Percentiles rank a stretch among this genome's conserved stretches.
Evolutionary conservation across 1,140 invertebrate genomes (phyloP).

Genomic region (Triops longicaudatus): DNA sequence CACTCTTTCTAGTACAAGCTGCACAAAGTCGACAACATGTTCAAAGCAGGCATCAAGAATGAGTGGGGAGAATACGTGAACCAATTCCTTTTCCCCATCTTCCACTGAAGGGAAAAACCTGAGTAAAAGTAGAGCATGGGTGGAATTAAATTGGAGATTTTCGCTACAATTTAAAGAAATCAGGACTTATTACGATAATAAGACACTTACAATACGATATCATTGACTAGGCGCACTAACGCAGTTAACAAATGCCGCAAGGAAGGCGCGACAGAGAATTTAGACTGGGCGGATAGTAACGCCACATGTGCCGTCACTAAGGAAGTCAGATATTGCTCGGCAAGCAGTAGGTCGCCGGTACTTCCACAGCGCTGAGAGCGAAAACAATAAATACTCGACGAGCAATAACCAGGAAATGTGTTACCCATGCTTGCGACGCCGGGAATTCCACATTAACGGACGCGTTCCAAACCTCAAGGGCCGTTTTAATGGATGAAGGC

Average conservation of each 20-base stretch:
- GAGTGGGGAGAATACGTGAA: slow-evolving; percentile 58
- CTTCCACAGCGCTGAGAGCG: slow-evolving; percentile 54
- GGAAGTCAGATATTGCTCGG: slow-evolving; percentile 65
- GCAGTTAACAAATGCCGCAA: slow-evolving; percentile 57
- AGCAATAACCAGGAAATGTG: slow-evolving; percentile 22
- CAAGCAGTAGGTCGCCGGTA: slow-evolving; percentile 67
- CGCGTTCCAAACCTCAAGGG: slow-evolving; percentile 56
- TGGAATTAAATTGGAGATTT: not conserved
- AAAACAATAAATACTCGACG: not conserved
- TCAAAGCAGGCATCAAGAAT: slow-evolving; percentile 64
- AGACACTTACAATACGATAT: slow-evolving; percentile 43
- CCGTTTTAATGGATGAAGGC: slow-evolving; percentile 48
- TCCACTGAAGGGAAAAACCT: slow-evolving; percentile 45
- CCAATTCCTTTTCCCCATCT: slow-evolving; percentile 42
- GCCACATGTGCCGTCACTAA: slow-evolving; percentile 42
- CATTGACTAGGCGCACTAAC: slow-evolving; percentile 56
- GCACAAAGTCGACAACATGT: slow-evolving; percentile 52
- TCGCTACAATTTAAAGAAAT: too few species aligned
- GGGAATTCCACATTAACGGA: slow-evolving; percentile 46
- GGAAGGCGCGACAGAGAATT: slow-evolving; percentile 56
- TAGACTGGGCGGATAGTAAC: slow-evolving; percentile 47
- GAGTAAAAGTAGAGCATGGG: slow-evolving; percentile 25
- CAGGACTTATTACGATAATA: too few species aligned
- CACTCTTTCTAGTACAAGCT: slow-evolving; percentile 26
- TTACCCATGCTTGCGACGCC: slow-evolving; percentile 40